These are phyloP conservation scores for Ctenosaura bakeri DNA, from an alignment of 2,797 vertebrate species.

Conservation along the genomic window DNA sequence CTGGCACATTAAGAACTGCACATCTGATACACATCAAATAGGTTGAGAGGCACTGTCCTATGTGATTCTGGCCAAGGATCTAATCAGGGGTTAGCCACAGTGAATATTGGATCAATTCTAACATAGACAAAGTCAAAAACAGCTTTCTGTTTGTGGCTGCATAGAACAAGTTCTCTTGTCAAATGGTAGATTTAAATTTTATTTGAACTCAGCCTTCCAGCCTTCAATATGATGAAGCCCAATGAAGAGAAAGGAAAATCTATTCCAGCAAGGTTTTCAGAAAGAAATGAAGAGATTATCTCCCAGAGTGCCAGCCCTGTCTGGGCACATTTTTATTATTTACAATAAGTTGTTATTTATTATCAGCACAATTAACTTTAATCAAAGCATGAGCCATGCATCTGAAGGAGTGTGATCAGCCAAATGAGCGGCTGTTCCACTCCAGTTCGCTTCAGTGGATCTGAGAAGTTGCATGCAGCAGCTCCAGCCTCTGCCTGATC, in stretches of 20 bases:
- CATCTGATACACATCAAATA: too few species aligned
- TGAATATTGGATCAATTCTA: background rate
- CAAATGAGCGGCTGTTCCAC: conserved; percentile 23
- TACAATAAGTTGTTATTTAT: conserved; percentile 15
- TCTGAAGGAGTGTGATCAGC: conserved; percentile 38
- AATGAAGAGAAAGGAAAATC: background rate
- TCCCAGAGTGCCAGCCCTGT: background rate
- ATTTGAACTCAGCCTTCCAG: background rate
- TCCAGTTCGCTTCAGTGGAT: conserved; percentile 35
- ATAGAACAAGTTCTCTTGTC: background rate
- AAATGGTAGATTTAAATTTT: background rate
- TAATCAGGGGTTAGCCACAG: background rate
- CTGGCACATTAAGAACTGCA: too few species aligned
- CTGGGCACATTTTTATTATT: conserved; percentile 32
- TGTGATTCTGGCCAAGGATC: too few species aligned
- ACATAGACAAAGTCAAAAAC: background rate
- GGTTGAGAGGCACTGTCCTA: too few species aligned
- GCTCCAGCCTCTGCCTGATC: background rate
- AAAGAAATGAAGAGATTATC: conserved; percentile 27
- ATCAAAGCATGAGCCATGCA: conserved; percentile 30
- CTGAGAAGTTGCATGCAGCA: conserved; percentile 14
- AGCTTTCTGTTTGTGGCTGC: background rate
- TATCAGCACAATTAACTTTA: conserved; percentile 21
- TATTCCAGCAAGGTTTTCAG: conserved; percentile 30
- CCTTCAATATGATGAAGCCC: background rate